Evolutionary conservation across 2,797 vertebrate species (phyloP).

Genomic region (Adrianichthys oophorus): DNA sequence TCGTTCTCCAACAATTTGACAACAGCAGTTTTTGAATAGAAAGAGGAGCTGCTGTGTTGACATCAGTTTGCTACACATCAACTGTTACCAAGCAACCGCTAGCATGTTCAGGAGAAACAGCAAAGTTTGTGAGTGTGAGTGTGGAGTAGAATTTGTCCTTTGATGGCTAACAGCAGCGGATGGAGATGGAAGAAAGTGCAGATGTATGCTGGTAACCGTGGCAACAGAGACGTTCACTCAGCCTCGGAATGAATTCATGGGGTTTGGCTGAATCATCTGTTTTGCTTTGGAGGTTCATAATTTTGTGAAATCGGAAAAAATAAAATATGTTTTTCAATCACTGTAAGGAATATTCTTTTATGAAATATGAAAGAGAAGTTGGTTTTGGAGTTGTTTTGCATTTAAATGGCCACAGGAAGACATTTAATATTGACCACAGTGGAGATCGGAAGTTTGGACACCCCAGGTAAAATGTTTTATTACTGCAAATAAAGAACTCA

Average conservation of each 20-base stretch:
- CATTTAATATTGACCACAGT: too few species aligned
- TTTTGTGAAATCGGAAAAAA: too few species aligned
- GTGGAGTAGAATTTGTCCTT: slow-evolving; percentile 5
- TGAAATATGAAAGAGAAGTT: too few species aligned
- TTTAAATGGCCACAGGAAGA: too few species aligned
- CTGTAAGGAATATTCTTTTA: too few species aligned
- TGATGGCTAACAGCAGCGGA: neutral
- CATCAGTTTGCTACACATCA: slow-evolving; percentile 23
- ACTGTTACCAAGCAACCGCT: slow-evolving; percentile 51
- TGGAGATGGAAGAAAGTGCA: neutral
- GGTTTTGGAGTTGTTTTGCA: too few species aligned
- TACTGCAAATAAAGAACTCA: too few species aligned
- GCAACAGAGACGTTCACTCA: slow-evolving; percentile 20
- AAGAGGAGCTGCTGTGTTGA: slow-evolving; percentile 2
- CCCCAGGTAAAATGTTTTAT: too few species aligned
- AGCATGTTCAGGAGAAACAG: slow-evolving; percentile 1
- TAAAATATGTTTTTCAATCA: too few species aligned
- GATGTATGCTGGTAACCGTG: slow-evolving; percentile 32
- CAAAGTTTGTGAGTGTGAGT: neutral
- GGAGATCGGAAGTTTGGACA: too few species aligned
- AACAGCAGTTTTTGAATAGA: slow-evolving; percentile 7
- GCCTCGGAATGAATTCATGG: slow-evolving; percentile 27
- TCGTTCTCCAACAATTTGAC: slow-evolving; percentile 7
- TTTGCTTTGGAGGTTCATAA: too few species aligned
- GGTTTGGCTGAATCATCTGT: slow-evolving; percentile 22